Conservation (phyloP, 2,797 vertebrate genomes). For the Glossophaga mutica region DNA sequence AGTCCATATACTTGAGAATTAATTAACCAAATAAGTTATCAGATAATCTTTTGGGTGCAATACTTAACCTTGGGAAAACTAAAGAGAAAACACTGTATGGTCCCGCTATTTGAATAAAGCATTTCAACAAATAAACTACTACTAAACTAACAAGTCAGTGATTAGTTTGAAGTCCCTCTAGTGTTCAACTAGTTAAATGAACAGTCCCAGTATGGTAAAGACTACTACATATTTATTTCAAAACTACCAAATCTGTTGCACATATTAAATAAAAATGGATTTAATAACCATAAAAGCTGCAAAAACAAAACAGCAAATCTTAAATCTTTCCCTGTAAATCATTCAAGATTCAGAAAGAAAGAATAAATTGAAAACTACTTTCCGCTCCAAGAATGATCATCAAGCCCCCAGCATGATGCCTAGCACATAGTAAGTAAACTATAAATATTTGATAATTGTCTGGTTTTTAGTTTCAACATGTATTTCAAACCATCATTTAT, state of each 20-base stretch:
- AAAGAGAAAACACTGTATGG: slow-evolving; percentile 58
- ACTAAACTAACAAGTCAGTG: slow-evolving; percentile 59
- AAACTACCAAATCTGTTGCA: slow-evolving; percentile 17
- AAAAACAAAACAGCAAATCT: not conserved
- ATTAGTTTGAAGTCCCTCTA: slow-evolving; percentile 67
- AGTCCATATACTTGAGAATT: slow-evolving; percentile 66
- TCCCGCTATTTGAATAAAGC: slow-evolving; percentile 68
- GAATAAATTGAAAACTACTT: slow-evolving; percentile 38
- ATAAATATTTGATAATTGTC: slow-evolving; percentile 49
- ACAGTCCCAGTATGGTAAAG: slow-evolving; percentile 56
- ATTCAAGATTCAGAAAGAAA: slow-evolving; percentile 17
- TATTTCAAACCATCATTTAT: slow-evolving; percentile 18
- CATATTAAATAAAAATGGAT: not conserved
- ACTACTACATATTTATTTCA: slow-evolving; percentile 17
- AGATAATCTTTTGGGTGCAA: slow-evolving; percentile 61
- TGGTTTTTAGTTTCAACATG: slow-evolving; percentile 10
- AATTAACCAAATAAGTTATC: slow-evolving; percentile 73
- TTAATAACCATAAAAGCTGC: not conserved
- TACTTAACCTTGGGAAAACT: slow-evolving; percentile 77
- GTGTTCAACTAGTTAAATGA: slow-evolving; percentile 66
- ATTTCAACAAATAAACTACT: slow-evolving; percentile 29
- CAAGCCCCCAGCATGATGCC: not conserved
- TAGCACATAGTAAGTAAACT: not conserved
- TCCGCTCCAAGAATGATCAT: not conserved
- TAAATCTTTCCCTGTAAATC: not conserved